Conservation (phyloP, 1,140 invertebrate genomes). For the Ostrea denselamellosa region DNA sequence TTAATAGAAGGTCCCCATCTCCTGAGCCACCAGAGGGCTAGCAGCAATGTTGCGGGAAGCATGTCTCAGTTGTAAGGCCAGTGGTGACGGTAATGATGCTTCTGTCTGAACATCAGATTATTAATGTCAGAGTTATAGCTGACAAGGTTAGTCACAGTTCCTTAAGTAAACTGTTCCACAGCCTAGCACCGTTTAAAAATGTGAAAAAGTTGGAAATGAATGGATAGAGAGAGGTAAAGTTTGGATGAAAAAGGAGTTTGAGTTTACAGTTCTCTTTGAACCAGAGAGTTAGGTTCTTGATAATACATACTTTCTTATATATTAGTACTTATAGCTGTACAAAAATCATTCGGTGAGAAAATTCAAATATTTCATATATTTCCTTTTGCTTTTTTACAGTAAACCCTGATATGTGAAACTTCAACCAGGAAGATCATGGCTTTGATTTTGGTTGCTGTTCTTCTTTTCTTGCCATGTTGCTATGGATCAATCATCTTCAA, state of each 20-base stretch:
- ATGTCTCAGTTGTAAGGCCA: slow-evolving; percentile 19
- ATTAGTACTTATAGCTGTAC: no score
- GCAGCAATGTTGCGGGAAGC: not conserved
- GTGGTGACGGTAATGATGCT: slow-evolving; percentile 16
- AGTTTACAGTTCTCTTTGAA: not conserved
- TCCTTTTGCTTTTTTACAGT: not conserved
- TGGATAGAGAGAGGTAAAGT: not conserved
- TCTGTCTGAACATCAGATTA: slow-evolving; percentile 26
- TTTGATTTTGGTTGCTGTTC: not conserved
- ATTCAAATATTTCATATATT: not conserved
- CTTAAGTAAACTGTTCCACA: slow-evolving; percentile 15
- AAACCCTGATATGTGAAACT: not conserved
- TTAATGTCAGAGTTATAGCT: slow-evolving; percentile 38
- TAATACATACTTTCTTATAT: not conserved
- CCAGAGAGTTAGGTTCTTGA: not conserved
- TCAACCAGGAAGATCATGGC: slow-evolving; percentile 18
- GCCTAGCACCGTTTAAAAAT: not conserved
- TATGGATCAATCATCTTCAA: slow-evolving; percentile 43
- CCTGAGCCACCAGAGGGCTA: slow-evolving; percentile 2
- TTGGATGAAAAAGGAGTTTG: not conserved
- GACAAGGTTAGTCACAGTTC: slow-evolving; percentile 27
- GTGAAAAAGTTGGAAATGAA: slow-evolving; percentile 27
- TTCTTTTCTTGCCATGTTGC: not conserved
- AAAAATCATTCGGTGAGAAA: no score
- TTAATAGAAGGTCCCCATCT: slow-evolving; percentile 33